Base-by-base conservation (phyloP, 2,888 invertebrate genomes). In the Caenorhabditis macrosperma region DNA sequence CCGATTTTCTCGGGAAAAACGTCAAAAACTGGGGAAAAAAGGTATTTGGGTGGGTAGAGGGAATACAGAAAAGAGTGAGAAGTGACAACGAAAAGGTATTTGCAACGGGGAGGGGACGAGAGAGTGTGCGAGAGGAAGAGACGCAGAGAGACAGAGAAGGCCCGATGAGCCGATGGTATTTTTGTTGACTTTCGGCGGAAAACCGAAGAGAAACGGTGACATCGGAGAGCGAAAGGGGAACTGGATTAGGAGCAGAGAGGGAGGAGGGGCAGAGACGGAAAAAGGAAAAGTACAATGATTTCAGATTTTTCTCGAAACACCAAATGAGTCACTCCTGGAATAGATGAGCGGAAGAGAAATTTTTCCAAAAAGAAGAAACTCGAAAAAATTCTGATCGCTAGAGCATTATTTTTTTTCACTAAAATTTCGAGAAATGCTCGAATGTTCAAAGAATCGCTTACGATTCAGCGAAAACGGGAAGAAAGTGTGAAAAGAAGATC, bases 131-230 rank as follows among this genome's bases (percentile, higher is more conserved):
- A 5, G 5, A 9, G 5, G 33, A 9, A 33, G 33, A 76, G 46
- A 66, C 17, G 48, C 35, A 20, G 57, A 38, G 33, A 33, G 6
- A 10, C 33, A 38, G 38, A 5, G 15, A 38, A 2, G 9, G 38
- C 15, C 7, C 38, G 38, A 38, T 38, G 38, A 38, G 38, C 38
- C 15, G 38, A 38, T 38, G 55, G 54, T 55, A 57, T 64, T 67
- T 50, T 75, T 60, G 38, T 60, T 63, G 66, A 75, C 66, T 55
- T 60, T 50, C 22, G 55, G 26, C 52, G 46, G 61, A 33, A 28
- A 54, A 44, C 24, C n/a, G n/a, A n/a, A 50, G 48, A 52, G 10
- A 24, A 15, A 17, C 15, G 15, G 20, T 52, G 38, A 38, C 30
- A 24, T 50, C 22, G 22, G 50, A 9, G 41, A 20, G 33, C n/a